phyloP scores from a whole-genome alignment of 2,888 invertebrate species.

The Acleris sparsana region DNA sequence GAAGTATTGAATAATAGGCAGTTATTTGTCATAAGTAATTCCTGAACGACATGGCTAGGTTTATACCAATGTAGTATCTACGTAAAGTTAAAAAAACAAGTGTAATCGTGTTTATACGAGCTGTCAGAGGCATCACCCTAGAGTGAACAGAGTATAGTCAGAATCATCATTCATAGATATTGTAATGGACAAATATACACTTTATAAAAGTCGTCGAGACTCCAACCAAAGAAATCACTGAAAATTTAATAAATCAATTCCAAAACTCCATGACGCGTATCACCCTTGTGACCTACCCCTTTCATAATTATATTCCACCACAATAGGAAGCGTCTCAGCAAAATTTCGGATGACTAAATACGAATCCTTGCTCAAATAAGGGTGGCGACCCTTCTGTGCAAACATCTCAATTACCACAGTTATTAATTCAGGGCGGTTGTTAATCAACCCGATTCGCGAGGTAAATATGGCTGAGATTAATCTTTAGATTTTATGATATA shows the following conservation, averaged over 20 bases:
- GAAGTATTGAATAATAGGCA: too few species aligned
- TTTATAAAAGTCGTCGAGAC: too few species aligned
- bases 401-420: slow-evolving; percentile 81
- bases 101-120: too few species aligned
- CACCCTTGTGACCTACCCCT: slow-evolving; percentile 21
- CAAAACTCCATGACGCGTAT: slow-evolving; percentile 39
- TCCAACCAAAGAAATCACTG: too few species aligned
- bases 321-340: slow-evolving; percentile 59
- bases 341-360: slow-evolving; percentile 77
- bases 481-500: not conserved
- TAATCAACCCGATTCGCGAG: slow-evolving; percentile 60
- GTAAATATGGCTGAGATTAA: slow-evolving; percentile 44
- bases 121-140: too few species aligned
- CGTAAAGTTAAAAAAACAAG: too few species aligned
- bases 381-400: slow-evolving; percentile 63
- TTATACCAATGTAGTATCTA: too few species aligned
- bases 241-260: not conserved
- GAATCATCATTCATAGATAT: too few species aligned
- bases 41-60: too few species aligned
- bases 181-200: too few species aligned
- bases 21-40: too few species aligned
- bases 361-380: slow-evolving; percentile 68
- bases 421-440: slow-evolving; percentile 76
- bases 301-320: slow-evolving; percentile 36
- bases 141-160: too few species aligned